Evolutionary conservation across 2,113 vertebrate genomes (phyloP).

Genomic region (Aplodontia rufa): DNA sequence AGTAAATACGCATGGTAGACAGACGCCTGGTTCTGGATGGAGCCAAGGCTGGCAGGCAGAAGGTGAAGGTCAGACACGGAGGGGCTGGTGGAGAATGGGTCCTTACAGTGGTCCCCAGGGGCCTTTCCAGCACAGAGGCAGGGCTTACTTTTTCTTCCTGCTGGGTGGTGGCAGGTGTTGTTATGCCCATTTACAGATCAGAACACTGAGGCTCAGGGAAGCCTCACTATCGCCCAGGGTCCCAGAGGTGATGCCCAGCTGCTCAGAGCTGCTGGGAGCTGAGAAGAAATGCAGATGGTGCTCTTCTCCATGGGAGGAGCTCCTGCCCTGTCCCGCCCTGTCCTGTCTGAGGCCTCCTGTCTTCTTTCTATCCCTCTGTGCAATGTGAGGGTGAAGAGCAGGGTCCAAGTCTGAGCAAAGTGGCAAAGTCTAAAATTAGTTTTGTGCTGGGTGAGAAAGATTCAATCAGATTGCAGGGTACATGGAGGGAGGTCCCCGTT

Average conservation of each 20-base stretch:
- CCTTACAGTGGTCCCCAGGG: not conserved
- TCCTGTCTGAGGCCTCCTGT: rapidly evolving
- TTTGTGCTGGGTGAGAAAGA: not conserved
- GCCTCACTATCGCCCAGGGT: not conserved
- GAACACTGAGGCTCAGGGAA: not conserved
- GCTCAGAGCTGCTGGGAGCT: not conserved
- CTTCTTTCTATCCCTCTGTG: not conserved
- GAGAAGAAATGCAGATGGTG: not conserved
- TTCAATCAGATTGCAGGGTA: not conserved
- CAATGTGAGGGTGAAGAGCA: not conserved
- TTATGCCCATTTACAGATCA: not conserved
- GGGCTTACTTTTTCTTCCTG: not conserved
- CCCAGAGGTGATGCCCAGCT: not conserved
- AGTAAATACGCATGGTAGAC: rapidly evolving
- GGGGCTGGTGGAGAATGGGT: not conserved
- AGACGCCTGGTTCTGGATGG: not conserved
- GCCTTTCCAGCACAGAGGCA: not conserved
- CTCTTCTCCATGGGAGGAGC: not conserved
- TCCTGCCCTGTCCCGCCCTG: too few species aligned
- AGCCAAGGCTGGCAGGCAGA: not conserved
- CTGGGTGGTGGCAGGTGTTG: not conserved
- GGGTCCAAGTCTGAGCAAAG: not conserved
- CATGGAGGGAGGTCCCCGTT: rapidly evolving
- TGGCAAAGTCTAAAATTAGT: not conserved
- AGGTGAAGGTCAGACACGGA: not conserved